phyloP scores from a whole-genome alignment of 2,888 invertebrate species.

The Acanthosoma haemorrhoidale region DNA sequence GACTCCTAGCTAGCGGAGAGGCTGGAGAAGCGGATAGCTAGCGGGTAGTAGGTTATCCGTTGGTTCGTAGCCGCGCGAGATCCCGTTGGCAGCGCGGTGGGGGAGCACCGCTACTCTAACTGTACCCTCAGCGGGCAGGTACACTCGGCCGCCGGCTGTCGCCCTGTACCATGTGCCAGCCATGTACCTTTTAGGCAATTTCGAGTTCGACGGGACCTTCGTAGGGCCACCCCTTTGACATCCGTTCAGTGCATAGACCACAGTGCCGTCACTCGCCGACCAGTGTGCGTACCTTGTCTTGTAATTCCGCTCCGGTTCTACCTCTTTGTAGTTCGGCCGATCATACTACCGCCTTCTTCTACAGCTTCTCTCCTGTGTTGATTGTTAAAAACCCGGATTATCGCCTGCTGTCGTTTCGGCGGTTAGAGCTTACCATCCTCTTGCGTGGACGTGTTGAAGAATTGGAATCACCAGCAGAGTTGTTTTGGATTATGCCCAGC shows the following conservation, averaged over 20 bases:
- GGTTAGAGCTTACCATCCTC: no score
- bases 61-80: neutral
- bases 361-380: neutral
- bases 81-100: slow-evolving; percentile 2
- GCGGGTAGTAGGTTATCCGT: neutral
- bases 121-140: slow-evolving; percentile 23
- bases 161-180: neutral
- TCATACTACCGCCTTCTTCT: neutral
- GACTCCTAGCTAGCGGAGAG: neutral
- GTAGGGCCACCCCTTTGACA: slow-evolving; percentile 37
- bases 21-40: neutral
- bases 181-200: slow-evolving; percentile 36
- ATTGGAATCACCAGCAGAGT: neutral
- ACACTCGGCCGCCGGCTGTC: neutral
- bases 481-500: slow-evolving; percentile 35
- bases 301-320: neutral
- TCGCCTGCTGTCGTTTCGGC: no score
- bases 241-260: neutral
- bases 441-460: neutral
- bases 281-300: no score
- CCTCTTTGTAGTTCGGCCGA: neutral
- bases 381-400: no score
- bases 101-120: slow-evolving; percentile 35
- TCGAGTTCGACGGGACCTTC: slow-evolving; percentile 41
- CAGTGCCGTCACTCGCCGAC: slow-evolving; percentile 20